phyloP scores from a whole-genome alignment of 1,140 invertebrate species.

The Archivesica marissinica region DNA sequence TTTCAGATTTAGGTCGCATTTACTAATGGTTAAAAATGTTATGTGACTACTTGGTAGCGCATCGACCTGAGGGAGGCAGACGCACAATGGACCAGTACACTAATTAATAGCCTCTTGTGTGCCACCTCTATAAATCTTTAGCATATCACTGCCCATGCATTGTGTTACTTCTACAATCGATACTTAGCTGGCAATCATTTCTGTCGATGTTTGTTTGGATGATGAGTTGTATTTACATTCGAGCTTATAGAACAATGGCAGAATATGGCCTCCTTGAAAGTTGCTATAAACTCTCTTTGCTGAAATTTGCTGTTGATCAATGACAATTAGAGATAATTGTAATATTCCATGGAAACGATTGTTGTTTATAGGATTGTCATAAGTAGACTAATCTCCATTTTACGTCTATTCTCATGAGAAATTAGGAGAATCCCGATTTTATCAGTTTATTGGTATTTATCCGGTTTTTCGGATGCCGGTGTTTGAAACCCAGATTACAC shows the following conservation, averaged over 20 bases:
- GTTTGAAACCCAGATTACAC: too few relatives aligned
- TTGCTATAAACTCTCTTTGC: background rate
- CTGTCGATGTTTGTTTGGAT: conserved; percentile 27
- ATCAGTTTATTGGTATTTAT: too few relatives aligned
- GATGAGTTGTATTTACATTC: conserved; percentile 21
- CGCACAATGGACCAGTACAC: too few relatives aligned
- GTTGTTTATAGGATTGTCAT: conserved; percentile 18
- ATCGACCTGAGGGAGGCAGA: too few relatives aligned
- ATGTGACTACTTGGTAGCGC: too few relatives aligned
- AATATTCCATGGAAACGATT: background rate
- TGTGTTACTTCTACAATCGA: conserved; percentile 1
- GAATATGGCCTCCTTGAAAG: conserved; percentile 1
- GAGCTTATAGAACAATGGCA: background rate
- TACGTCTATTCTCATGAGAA: background rate
- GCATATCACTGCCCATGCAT: background rate
- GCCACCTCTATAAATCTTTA: conserved; percentile 13
- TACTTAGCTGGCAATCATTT: background rate
- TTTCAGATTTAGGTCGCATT: too few relatives aligned
- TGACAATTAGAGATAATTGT: conserved; percentile 22
- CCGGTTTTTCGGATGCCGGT: too few relatives aligned
- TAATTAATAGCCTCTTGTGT: too few relatives aligned
- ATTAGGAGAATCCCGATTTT: background rate
- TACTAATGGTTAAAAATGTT: too few relatives aligned
- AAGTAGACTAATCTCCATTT: conserved; percentile 22
- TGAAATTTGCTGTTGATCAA: conserved; percentile 11